Evolutionary conservation across 1,140 invertebrate genomes (phyloP).

Genomic region (Zaprionus capensis): DNA sequence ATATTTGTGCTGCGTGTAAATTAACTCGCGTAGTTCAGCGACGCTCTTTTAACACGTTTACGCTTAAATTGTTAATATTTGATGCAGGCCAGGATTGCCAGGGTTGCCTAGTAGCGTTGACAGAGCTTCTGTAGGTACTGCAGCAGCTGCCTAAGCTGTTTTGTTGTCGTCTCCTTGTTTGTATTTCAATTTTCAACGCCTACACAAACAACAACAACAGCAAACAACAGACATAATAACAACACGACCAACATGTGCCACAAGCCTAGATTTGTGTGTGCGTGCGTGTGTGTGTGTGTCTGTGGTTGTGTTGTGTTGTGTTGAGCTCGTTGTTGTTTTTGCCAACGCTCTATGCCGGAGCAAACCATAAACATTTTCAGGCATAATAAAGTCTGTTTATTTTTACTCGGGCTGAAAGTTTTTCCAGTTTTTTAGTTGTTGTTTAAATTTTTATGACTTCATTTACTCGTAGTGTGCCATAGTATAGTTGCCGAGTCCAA

Average conservation of each 20-base stretch:
- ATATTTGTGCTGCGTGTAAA: constrained; percentile 75
- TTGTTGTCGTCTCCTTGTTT: constrained; percentile 59
- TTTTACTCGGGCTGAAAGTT: constrained; percentile 62
- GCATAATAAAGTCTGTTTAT: constrained; percentile 74
- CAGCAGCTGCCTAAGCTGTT: constrained; percentile 22
- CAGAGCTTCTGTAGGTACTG: not conserved
- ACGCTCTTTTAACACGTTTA: constrained; percentile 69
- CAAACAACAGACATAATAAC: constrained; percentile 29
- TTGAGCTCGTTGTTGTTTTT: constrained; percentile 44
- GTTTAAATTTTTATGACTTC: constrained; percentile 72
- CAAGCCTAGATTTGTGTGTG: not conserved
- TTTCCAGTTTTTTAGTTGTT: constrained; percentile 50
- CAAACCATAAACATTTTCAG: constrained; percentile 72
- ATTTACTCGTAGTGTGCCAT: constrained; percentile 48
- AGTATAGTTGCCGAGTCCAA: constrained; percentile 18
- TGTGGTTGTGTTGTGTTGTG: constrained; percentile 40
- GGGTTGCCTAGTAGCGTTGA: constrained; percentile 3
- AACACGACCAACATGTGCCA: constrained; percentile 35
- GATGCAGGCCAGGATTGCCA: constrained; percentile 20
- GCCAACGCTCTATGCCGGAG: constrained; percentile 17
- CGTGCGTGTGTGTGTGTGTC: not conserved
- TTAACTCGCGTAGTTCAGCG: constrained; percentile 70
- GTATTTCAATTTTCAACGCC: constrained; percentile 77
- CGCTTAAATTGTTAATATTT: constrained; percentile 74
- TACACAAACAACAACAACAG: constrained; percentile 59